Evolutionary conservation across 2,113 vertebrate species (phyloP), one percentile per base, ranked within the genome.

Genomic region (Esox niger): DNA sequence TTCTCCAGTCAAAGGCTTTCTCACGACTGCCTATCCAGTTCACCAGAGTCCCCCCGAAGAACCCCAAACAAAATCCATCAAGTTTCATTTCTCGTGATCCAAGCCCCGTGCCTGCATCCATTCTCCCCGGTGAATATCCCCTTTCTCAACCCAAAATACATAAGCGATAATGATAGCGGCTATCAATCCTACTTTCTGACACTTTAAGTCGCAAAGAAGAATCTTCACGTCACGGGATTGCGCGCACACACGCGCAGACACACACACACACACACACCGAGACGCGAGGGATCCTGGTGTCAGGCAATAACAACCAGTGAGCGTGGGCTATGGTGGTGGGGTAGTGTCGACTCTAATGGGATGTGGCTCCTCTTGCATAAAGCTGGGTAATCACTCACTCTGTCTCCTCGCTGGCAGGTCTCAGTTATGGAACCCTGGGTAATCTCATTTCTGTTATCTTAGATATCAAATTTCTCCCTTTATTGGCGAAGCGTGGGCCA

Each of bases 401-500:
- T 61, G 79, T 90, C 88, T 90, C 84, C 84, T 84, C 69, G 69
- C 75, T 91, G 91, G 91, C 91, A 91, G 84, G 82, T 86, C 82
- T 88, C 86, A 87, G 87, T 90, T 89, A 88, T 88, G 88, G 87
- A 82, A 17, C 83, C 82, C 82, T 87, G 84, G 84, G 80, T 90
- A 88, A 91, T 90, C 90, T 90, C 79, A 91, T 90, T 90, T 82
- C 85, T 81, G 88, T 91, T 91, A 91, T 91, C 90, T 89, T 89
- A 86, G 85, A 87, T 88, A 90, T 91, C 89, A 91, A 81, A 90
- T 91, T 87, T 87, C 85, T 83, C 72, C 83, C 80, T 88, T 89
- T 92, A 90, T 91, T 91, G 88, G 88, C 82, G 84, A 84, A 85
- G 86, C 7, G 15, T 26, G 13, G 56, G 27, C 29, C 31, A 27